These are phyloP conservation scores for Chaenocephalus aceratus DNA, from an alignment of 2,113 vertebrate genomes.

Conservation along the genomic window DNA sequence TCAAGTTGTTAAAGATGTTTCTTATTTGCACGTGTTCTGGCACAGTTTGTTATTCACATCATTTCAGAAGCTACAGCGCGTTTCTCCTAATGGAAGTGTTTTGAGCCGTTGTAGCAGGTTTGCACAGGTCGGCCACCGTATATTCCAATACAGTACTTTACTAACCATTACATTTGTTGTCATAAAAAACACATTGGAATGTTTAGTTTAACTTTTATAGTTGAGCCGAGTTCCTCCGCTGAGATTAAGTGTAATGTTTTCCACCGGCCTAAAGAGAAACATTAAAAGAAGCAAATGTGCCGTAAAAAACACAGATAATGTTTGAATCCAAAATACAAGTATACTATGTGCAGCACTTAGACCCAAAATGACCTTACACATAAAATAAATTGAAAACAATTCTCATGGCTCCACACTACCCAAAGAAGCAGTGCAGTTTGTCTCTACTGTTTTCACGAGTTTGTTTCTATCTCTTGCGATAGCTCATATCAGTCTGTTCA, in stretches of 20 bases:
- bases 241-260: slow-evolving; percentile 23
- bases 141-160: background rate
- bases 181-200: slow-evolving; percentile 9
- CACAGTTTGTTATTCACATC: too few species aligned
- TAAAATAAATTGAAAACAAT: slow-evolving; percentile 21
- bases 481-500: slow-evolving; percentile 67
- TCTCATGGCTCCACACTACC: background rate
- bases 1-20: too few species aligned
- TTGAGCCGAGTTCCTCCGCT: slow-evolving; percentile 20
- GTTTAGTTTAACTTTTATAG: background rate
- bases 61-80: too few species aligned
- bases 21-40: too few species aligned
- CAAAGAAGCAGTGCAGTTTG: slow-evolving; percentile 5
- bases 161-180: background rate
- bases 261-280: slow-evolving; percentile 25
- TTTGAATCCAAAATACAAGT: slow-evolving; percentile 26
- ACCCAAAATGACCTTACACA: slow-evolving; percentile 11
- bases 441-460: slow-evolving; percentile 38
- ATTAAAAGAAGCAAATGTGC: slow-evolving; percentile 11
- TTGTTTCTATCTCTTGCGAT: slow-evolving; percentile 60
- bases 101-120: background rate
- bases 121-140: background rate
- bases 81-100: background rate
- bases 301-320: slow-evolving; percentile 1
- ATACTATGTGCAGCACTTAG: background rate